A percentile compares a stretch with the other conserved stretches of the same genome.
Conservation (phyloP, 2,888 invertebrate species). For the Lysandra coridon region DNA sequence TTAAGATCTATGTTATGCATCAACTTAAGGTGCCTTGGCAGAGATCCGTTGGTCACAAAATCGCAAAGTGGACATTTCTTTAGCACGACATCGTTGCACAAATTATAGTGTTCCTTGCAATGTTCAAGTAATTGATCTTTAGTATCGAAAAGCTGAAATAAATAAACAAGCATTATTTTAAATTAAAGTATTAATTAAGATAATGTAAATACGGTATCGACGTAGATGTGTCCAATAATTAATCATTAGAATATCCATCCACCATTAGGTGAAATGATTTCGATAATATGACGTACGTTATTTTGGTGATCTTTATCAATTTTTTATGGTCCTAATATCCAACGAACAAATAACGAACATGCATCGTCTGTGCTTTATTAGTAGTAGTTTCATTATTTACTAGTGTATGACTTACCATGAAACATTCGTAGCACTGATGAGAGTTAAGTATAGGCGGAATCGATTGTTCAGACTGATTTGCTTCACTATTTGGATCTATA, state of each 20-base stretch:
- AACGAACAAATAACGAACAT: neutral
- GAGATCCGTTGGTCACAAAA: slow-evolving; percentile 49
- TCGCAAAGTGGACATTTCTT: slow-evolving; percentile 66
- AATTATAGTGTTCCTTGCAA: slow-evolving; percentile 61
- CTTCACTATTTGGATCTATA: slow-evolving; percentile 24
- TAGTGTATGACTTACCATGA: slow-evolving; percentile 52
- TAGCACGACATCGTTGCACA: slow-evolving; percentile 55
- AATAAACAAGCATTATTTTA: neutral
- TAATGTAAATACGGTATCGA: too few relatives aligned
- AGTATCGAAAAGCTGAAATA: slow-evolving; percentile 62
- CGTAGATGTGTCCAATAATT: too few relatives aligned
- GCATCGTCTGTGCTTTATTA: too few relatives aligned
- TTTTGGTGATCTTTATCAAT: too few relatives aligned
- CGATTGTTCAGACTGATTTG: slow-evolving; percentile 36
- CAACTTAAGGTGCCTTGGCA: slow-evolving; percentile 49
- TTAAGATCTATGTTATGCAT: slow-evolving; percentile 51
- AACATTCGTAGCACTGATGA: slow-evolving; percentile 67
- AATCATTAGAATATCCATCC: too few relatives aligned
- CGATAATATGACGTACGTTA: neutral
- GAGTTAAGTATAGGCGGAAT: slow-evolving; percentile 51
- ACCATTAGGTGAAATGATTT: too few relatives aligned
- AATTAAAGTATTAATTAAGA: too few relatives aligned
- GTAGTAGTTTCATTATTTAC: neutral
- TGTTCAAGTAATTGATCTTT: slow-evolving; percentile 56
- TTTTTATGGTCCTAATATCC: too few relatives aligned